These are phyloP conservation scores for Tipula vernalis DNA, from an alignment of 2,888 invertebrate genomes.

Conservation along the genomic window DNA sequence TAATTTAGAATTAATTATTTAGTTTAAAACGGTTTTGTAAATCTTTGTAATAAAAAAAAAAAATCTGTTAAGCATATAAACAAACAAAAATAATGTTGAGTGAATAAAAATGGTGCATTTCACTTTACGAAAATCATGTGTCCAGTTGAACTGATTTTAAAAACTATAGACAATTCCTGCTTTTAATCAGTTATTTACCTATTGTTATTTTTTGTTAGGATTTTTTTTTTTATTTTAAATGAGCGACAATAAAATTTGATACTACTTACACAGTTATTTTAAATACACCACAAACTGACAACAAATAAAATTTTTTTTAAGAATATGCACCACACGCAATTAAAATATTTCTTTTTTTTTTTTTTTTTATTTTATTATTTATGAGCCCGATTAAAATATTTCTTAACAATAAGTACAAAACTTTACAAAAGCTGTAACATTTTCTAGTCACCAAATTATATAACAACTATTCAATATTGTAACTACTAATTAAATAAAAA, in stretches of 20 bases:
- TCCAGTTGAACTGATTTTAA: not conserved
- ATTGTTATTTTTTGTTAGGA: not conserved
- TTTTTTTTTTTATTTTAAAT: not conserved
- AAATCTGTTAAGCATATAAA: not conserved
- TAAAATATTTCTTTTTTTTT: too few species aligned
- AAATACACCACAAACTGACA: not conserved
- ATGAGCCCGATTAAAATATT: not conserved
- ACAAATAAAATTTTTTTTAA: not conserved
- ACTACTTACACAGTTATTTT: not conserved
- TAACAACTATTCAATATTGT: not conserved
- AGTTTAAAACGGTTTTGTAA: not conserved
- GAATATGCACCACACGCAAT: not conserved
- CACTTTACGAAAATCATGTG: not conserved
- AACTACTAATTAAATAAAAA: not conserved
- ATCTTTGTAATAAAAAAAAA: not conserved
- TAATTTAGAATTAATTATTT: not conserved
- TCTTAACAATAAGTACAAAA: not conserved
- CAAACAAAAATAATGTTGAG: not conserved
- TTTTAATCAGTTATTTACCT: not conserved
- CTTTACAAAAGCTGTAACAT: not conserved
- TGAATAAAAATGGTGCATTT: not conserved
- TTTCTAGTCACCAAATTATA: not conserved
- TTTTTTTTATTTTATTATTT: too few species aligned
- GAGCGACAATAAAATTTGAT: not conserved
- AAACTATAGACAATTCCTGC: not conserved